Conservation (phyloP, 2,113 vertebrate genomes). For the Catagonus wagneri region DNA sequence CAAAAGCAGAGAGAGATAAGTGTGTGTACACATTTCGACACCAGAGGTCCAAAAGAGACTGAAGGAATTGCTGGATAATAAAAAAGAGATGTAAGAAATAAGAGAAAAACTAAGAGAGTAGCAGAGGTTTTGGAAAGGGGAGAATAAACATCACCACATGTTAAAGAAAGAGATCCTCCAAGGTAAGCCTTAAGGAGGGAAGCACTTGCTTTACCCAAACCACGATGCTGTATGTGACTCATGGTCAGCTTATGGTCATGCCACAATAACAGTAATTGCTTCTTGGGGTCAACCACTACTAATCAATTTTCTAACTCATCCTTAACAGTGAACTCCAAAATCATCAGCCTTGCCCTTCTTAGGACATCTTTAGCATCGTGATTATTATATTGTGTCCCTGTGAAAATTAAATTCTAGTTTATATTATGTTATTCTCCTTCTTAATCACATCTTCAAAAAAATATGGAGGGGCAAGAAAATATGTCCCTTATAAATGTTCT, state of each 20-base stretch:
- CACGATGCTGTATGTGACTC: not conserved
- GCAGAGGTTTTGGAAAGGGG: not conserved
- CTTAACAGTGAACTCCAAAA: not conserved
- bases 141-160: not conserved
- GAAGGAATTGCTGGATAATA: not conserved
- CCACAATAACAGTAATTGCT: not conserved
- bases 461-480: not conserved
- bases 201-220: not conserved
- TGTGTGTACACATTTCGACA: not conserved
- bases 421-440: not conserved
- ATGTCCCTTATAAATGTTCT: not conserved
- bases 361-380: not conserved
- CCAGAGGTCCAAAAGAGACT: not conserved
- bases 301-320: not conserved
- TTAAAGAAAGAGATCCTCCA: not conserved
- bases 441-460: conserved; percentile 18
- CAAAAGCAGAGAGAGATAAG: not conserved
- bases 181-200: not conserved
- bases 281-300: not conserved
- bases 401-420: conserved; percentile 49
- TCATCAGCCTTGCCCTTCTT: not conserved
- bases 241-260: not conserved
- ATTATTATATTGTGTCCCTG: not conserved
- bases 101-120: not conserved
- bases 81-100: not conserved